phyloP scores from a whole-genome alignment of 1,140 invertebrate genomes.

The Lepidurus packardi region DNA sequence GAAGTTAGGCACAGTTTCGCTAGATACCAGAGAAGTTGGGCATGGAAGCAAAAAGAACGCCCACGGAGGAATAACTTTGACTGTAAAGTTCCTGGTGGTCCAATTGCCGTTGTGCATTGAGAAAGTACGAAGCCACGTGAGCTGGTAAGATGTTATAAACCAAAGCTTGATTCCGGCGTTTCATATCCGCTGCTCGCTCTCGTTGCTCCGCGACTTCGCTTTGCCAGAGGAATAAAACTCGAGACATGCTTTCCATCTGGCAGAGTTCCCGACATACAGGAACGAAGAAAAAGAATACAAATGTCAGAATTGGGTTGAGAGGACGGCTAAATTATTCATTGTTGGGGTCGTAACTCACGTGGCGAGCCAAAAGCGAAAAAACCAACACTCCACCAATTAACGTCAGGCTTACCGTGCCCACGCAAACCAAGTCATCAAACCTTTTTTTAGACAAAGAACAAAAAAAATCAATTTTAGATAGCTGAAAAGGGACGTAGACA shows the following conservation, averaged over 20 bases:
- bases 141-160: slow-evolving; percentile 60
- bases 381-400: neutral
- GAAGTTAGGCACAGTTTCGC: neutral
- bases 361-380: neutral
- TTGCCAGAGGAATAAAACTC: slow-evolving; percentile 68
- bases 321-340: too few species aligned
- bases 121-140: slow-evolving; percentile 84
- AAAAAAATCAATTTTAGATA: neutral
- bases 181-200: slow-evolving; percentile 76
- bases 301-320: too few species aligned
- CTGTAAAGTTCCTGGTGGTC: slow-evolving; percentile 74
- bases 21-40: slow-evolving; percentile 76
- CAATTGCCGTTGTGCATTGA: slow-evolving; percentile 44
- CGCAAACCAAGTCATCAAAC: neutral
- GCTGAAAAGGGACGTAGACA: too few species aligned
- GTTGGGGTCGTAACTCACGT: neutral
- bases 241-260: slow-evolving; percentile 69
- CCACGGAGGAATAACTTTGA: slow-evolving; percentile 85
- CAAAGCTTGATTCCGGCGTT: slow-evolving; percentile 67
- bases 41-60: slow-evolving; percentile 90
- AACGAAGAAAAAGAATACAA: neutral
- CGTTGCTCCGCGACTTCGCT: slow-evolving; percentile 69
- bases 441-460: neutral
- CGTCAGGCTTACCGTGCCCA: neutral
- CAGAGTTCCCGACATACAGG: neutral